phyloP scores from a whole-genome alignment of 2,888 invertebrate genomes.

The Caenorhabditis doughertyi region DNA sequence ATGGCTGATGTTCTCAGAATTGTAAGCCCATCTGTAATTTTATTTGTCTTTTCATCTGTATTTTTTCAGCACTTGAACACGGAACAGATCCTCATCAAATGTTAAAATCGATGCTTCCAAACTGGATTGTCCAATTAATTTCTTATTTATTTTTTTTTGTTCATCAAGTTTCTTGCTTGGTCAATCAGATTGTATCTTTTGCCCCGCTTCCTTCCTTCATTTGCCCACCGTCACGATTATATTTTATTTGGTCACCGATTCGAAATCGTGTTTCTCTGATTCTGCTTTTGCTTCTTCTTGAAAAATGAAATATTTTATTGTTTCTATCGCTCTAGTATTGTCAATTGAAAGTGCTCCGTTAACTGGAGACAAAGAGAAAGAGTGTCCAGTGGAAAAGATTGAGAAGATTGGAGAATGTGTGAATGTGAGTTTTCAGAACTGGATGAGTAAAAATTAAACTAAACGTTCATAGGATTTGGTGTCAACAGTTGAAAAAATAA shows the following conservation, averaged over 20 bases:
- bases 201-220: background rate
- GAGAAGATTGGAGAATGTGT: conserved; percentile 45
- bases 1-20: background rate
- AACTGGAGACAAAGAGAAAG: background rate
- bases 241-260: background rate
- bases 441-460: background rate
- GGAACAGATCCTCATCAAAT: conserved; percentile 10
- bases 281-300: background rate
- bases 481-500: conserved; percentile 30
- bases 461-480: conserved; percentile 11
- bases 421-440: background rate
- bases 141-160: background rate
- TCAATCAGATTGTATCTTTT: background rate
- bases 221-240: background rate
- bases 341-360: no score
- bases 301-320: conserved; percentile 6
- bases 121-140: background rate
- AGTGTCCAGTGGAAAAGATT: conserved; percentile 29
- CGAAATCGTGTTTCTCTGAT: conserved; percentile 9
- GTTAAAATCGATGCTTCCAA: background rate
- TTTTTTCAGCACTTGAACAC: conserved; percentile 16
- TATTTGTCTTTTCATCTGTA: background rate
- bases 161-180: conserved; percentile 29
- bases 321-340: background rate
- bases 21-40: background rate